phyloP scores from a whole-genome alignment of 2,888 invertebrate genomes.

The Xestia xanthographa region DNA sequence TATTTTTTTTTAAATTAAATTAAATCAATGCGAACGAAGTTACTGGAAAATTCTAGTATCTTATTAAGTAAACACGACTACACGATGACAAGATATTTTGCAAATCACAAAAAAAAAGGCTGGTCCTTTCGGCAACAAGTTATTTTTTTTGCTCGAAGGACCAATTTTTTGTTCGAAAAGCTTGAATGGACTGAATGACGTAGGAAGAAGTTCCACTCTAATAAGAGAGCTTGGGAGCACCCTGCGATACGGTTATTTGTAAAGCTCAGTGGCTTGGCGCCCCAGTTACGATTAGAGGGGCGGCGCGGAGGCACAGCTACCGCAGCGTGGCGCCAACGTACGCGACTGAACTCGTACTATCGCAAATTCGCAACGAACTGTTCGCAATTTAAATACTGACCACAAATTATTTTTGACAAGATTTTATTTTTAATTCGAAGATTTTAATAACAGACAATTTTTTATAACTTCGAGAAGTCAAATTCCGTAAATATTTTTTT shows the following conservation, averaged over 20 bases:
- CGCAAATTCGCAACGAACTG: constrained; percentile 35
- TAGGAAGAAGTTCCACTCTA: constrained; percentile 42
- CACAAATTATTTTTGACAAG: constrained; percentile 1
- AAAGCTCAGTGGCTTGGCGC: constrained; percentile 60
- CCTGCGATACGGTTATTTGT: constrained; percentile 59
- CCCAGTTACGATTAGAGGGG: constrained; percentile 66
- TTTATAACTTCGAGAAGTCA: neutral
- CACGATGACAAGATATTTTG: neutral
- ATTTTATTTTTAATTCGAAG: constrained; percentile 2
- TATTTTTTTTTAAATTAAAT: neutral
- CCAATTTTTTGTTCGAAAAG: constrained; percentile 32
- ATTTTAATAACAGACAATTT: no score
- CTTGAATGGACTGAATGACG: constrained; percentile 53
- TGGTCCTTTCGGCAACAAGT: constrained; percentile 2
- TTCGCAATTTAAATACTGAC: constrained; percentile 46
- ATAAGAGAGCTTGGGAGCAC: constrained; percentile 54
- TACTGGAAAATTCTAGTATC: neutral
- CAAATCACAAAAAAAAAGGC: neutral
- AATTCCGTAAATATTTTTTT: neutral
- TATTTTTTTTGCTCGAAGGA: neutral
- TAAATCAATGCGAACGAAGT: neutral
- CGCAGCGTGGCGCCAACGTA: constrained; percentile 47
- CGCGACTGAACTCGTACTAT: constrained; percentile 41
- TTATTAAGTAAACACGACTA: neutral
- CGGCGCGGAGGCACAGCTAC: constrained; percentile 60